Evolutionary conservation across 2,113 vertebrate species (phyloP).

Genomic region (Gambusia affinis): DNA sequence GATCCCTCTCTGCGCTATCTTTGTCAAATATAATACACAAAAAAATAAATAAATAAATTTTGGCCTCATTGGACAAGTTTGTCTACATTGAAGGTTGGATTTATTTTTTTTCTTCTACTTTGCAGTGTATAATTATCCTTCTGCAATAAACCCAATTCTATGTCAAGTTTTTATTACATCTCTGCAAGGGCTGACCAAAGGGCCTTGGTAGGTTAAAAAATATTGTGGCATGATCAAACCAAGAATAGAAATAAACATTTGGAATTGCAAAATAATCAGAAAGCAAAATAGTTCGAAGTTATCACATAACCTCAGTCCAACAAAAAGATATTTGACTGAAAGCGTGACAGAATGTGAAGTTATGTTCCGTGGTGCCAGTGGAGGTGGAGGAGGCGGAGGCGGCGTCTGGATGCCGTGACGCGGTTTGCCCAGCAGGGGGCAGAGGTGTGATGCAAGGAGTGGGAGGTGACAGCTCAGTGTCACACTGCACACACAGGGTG

Average conservation of each 20-base stretch:
- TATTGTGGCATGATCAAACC: background rate
- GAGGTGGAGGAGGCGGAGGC: background rate
- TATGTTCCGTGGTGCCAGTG: conserved; percentile 13
- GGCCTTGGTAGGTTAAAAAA: too few species aligned
- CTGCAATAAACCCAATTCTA: background rate
- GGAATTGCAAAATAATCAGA: background rate
- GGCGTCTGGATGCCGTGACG: conserved; percentile 60
- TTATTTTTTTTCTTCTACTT: too few species aligned
- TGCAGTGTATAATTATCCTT: too few species aligned
- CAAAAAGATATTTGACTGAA: conserved; percentile 17
- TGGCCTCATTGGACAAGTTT: too few species aligned
- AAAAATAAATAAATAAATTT: too few species aligned
- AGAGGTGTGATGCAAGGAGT: conserved; percentile 75
- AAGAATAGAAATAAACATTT: background rate
- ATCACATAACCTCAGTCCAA: background rate
- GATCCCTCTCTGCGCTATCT: background rate
- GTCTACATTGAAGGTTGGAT: too few species aligned
- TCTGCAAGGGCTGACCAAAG: background rate
- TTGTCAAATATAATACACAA: background rate
- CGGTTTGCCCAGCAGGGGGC: conserved; percentile 74
- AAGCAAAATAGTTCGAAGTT: background rate
- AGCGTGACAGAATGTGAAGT: conserved; percentile 32
- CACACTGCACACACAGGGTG: conserved; percentile 69
- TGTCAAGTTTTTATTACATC: too few species aligned
- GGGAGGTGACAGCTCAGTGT: conserved; percentile 75